A percentile compares a stretch with the other conserved stretches of the same genome.
Conservation (phyloP, 2,888 invertebrate genomes). For the Neoscelio sp. region DNA sequence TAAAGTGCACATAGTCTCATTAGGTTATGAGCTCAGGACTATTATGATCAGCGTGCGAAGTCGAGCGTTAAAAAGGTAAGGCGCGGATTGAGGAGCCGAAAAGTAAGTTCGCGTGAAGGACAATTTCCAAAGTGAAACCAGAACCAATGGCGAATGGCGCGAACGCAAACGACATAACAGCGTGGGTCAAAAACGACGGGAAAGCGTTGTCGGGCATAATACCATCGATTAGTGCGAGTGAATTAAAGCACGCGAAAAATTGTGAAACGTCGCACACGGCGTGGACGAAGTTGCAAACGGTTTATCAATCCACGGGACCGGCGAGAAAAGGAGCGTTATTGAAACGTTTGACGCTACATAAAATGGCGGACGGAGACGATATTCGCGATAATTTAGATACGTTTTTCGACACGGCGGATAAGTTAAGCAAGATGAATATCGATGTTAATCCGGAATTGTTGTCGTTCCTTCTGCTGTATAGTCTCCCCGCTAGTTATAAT, state of each 20-base stretch:
- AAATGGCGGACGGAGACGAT: too few relatives aligned
- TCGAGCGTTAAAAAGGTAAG: not conserved
- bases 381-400: too few relatives aligned
- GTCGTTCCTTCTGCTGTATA: not conserved
- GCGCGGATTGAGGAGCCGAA: not conserved
- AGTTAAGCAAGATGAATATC: not conserved
- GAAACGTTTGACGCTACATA: too few relatives aligned
- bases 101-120: not conserved
- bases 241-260: too few relatives aligned
- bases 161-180: not conserved
- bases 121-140: not conserved
- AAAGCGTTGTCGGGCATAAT: slow-evolving; percentile 1
- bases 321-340: too few relatives aligned
- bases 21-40: not conserved
- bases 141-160: too few relatives aligned
- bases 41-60: not conserved
- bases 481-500: not conserved
- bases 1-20: too few relatives aligned
- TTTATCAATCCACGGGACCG: too few relatives aligned
- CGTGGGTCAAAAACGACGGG: not conserved
- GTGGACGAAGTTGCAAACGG: too few relatives aligned
- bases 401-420: not conserved
- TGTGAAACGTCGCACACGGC: too few relatives aligned
- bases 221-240: too few relatives aligned
- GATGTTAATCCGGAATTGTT: not conserved